Evolutionary conservation across 37 sponge, comb jelly and placozoan genomes (phyloP).

Genomic region (Cladorhizidae sp.): DNA sequence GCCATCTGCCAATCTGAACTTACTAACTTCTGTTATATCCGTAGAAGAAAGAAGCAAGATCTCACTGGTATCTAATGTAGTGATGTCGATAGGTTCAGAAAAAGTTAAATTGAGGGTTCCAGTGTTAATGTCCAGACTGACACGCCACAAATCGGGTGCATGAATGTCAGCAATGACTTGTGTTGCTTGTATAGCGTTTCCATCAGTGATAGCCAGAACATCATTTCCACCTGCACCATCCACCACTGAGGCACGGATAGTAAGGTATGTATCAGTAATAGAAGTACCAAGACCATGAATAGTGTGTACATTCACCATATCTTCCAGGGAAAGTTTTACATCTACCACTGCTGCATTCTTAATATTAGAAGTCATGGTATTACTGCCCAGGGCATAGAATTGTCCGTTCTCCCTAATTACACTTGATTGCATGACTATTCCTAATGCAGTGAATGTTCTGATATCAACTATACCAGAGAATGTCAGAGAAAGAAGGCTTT

Average conservation of each 20-base stretch:
- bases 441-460: conserved; percentile 61
- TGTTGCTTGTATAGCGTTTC: conserved; percentile 65
- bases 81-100: conserved; percentile 77
- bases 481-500: conserved; percentile 52
- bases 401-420: conserved; percentile 31
- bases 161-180: conserved; percentile 48
- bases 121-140: conserved; percentile 68
- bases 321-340: conserved; percentile 61
- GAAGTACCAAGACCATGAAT: conserved; percentile 69
- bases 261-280: conserved; percentile 67
- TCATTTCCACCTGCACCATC: conserved; percentile 74
- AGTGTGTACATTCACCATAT: conserved; percentile 69
- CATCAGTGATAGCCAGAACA: conserved; percentile 82
- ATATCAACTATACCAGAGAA: conserved; percentile 77
- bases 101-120: conserved; percentile 74
- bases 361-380: conserved; percentile 38
- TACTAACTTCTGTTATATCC: not conserved
- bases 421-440: conserved; percentile 69
- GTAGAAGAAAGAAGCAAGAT: conserved; percentile 45
- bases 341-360: conserved; percentile 65
- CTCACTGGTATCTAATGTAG: conserved; percentile 30
- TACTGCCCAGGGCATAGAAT: conserved; percentile 43
- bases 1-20: conserved; percentile 39
- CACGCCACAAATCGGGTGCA: conserved; percentile 49
- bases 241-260: conserved; percentile 70